Evolutionary conservation across 2,113 vertebrate species (phyloP), one percentile per base, ranked within the genome.

Genomic region (Carettochelys insculpta): DNA sequence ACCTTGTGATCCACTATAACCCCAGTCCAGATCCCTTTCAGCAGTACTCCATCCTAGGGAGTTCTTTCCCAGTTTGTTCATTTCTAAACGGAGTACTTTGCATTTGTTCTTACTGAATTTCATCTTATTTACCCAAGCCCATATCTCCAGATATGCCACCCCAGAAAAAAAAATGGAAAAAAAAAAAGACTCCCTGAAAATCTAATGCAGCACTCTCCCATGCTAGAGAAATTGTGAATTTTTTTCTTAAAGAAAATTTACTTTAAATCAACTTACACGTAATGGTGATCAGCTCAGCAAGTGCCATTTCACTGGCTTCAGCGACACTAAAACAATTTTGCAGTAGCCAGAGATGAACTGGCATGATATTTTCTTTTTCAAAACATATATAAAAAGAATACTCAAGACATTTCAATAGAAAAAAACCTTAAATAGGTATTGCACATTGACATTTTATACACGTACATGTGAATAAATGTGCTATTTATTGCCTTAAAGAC

Each of bases 401-500:
- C 19, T 90, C 1, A 0, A 54, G 80, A 38, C 90, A 87, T 58
- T 77, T 34, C 48, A 80, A 50, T 75, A 89, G 54, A 78, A 83
- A 80, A 77, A 52, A 38, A 53, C 52, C 88, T 83, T 71, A 91
- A 94, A 84, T 78, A 92, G 94, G 82, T 25, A 91, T 65, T 31
- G 80, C 56, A 85, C 48, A 27, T 25, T 80, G 75, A 12, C 79
- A 10, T 80, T 95, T 82, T 2, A 51, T 51, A n/a, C 61, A 65
- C 19, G 14, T 10, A 78, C 85, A 86, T 45, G 83, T 89, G 93
- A 88, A 80, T 88, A 90, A 97, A 86, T 27, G 65, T 88, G 75
- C 47, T 58, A n/a, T 93, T 93, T 91, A 2, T 90, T 88, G 88
- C 85, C 84, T 94, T 93, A 87, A 92, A 92, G 77, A n/a, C 14